These are phyloP conservation scores for Brachynemurus nebulosus DNA, from an alignment of 2,888 invertebrate species.

Conservation along the genomic window DNA sequence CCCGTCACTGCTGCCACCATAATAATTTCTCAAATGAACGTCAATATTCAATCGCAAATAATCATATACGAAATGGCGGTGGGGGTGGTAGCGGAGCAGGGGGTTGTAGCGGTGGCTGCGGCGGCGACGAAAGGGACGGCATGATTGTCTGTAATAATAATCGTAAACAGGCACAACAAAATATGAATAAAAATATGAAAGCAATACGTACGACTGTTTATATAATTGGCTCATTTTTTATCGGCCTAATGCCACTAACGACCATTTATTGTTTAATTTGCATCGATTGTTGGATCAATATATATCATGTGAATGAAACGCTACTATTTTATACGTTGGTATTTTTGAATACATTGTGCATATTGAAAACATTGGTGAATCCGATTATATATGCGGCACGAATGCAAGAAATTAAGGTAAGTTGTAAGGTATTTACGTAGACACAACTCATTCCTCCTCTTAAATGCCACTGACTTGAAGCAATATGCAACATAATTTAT, in stretches of 20 bases:
- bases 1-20: too few relatives aligned
- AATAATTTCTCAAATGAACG: too few relatives aligned
- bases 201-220: conserved; percentile 47
- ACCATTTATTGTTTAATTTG: conserved; percentile 42
- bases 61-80: too few relatives aligned
- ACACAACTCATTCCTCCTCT: too few relatives aligned
- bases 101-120: too few relatives aligned
- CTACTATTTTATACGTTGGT: conserved; percentile 24
- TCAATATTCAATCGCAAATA: too few relatives aligned
- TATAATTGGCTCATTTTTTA: conserved; percentile 42
- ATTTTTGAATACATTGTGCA: conserved; percentile 38
- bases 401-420: conserved; percentile 48
- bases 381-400: conserved; percentile 51
- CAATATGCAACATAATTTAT: too few relatives aligned
- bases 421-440: too few relatives aligned
- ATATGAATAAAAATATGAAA: conserved; percentile 35
- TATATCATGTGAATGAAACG: conserved; percentile 8
- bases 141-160: too few relatives aligned
- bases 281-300: conserved; percentile 16
- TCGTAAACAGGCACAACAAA: conserved; percentile 15
- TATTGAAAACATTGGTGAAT: conserved; percentile 46
- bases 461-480: too few relatives aligned
- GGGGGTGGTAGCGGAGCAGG: too few relatives aligned
- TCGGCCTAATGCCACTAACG: conserved; percentile 49
- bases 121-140: too few relatives aligned